Evolutionary conservation across 2,797 vertebrate species (phyloP), one percentile per base, ranked within the genome.

Genomic region (Chaetophractus vellerosus): DNA sequence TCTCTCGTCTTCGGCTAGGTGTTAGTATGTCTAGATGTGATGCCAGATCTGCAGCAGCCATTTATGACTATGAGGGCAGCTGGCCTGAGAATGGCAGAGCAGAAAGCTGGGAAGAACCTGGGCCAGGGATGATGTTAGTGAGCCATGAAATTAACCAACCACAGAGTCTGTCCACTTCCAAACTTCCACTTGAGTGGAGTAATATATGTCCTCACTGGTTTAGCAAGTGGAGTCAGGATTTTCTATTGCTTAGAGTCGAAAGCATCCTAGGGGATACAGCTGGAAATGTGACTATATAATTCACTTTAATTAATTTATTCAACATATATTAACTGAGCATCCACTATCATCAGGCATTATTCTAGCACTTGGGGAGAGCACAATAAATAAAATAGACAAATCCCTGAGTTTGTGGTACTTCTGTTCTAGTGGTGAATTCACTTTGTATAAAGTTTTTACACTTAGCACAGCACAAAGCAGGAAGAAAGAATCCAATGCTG

Each of bases 341-440:
- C 26, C 41, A 75, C 31, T 55, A 41, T 81, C 23, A 11, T 64
- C 24, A 89, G n/a, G 33, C 9, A 21, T 78, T 90, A 15, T 91
- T 93, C 76, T 64, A 78, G 45, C 94, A 83, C 48, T 48, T 75
- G 21, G 24, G 18, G 26, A 79, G 15, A 95, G 48, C 90, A 23
- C 41, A 93, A 86, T 72, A 89, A 88, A 86, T 69, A 95, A 86
- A 89, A 83, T 3, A 83, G 78, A 69, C 26, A 84, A 88, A 57
- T 78, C 19, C 19, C 24, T 66, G 1, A 14, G 23, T 59, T 80
- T 66, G 68, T 45, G 55, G 69, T 84, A 85, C 21, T 57, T 59
- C 24, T n/a, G 52, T 69, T 71, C 50, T 36, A 57, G 9, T 50
- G 28, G 28, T 31, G 31, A 89, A 91, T 66, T 79, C 76, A 31